phyloP scores from a whole-genome alignment of 2,797 vertebrate genomes.

The Sphenopsis melanotis region DNA sequence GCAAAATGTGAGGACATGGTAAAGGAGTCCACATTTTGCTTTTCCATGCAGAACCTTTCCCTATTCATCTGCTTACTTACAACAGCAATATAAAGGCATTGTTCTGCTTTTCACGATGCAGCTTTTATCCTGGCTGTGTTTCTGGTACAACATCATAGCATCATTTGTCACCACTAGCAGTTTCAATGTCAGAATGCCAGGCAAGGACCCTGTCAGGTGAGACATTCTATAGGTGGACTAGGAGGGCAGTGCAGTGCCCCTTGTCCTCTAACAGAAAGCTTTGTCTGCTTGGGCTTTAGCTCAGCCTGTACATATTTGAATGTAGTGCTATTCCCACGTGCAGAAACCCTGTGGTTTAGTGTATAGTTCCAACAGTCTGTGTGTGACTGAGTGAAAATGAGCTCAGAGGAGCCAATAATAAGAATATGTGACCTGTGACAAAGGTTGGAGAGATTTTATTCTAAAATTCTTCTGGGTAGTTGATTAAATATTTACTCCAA shows the following conservation, averaged over 20 bases:
- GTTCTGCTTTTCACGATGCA: background rate
- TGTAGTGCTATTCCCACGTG: background rate
- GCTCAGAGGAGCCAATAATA: background rate
- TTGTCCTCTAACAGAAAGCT: background rate
- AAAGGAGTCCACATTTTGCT: background rate
- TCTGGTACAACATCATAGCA: background rate
- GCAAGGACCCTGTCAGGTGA: background rate
- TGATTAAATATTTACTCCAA: background rate
- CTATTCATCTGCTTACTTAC: background rate
- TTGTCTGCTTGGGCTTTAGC: background rate
- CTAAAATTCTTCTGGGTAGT: background rate
- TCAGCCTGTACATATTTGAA: background rate
- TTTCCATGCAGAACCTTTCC: background rate
- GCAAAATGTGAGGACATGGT: background rate
- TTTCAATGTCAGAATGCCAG: background rate
- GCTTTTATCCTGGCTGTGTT: background rate
- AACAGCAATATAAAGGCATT: background rate
- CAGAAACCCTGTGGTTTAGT: background rate
- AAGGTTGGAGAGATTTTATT: background rate
- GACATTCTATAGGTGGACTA: background rate
- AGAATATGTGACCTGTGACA: background rate
- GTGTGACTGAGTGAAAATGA: background rate
- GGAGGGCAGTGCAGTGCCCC: background rate
- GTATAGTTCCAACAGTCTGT: background rate
- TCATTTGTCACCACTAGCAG: background rate